Percentiles rank a stretch among this genome's conserved stretches.
phyloP scores from a whole-genome alignment of 2,797 vertebrate species.

The Chloroceryle inda region DNA sequence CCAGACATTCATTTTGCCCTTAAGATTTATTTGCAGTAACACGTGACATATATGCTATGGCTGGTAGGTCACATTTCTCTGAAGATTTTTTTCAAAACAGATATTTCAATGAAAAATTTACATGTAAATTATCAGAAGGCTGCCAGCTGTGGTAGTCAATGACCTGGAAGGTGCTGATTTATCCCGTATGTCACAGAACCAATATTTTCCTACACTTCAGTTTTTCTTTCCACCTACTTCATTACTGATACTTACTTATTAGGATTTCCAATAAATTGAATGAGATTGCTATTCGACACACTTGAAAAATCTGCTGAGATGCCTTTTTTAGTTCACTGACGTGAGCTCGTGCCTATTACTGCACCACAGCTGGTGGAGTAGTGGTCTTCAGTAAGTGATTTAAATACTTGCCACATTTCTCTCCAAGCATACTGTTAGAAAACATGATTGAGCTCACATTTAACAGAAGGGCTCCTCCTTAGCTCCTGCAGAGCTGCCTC shows the following conservation, averaged over 20 bases:
- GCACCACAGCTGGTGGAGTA: not conserved
- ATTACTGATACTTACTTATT: not conserved
- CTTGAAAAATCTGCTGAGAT: not conserved
- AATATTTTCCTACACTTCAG: not conserved
- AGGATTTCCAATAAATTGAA: not conserved
- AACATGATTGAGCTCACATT: not conserved
- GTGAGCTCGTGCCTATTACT: accelerated
- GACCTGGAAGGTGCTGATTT: not conserved
- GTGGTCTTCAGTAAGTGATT: not conserved
- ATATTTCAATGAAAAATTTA: not conserved
- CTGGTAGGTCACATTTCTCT: not conserved
- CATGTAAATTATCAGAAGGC: not conserved
- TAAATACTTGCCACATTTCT: not conserved
- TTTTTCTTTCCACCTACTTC: not conserved
- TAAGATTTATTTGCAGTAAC: not conserved
- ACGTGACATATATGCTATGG: not conserved
- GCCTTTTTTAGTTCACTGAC: not conserved
- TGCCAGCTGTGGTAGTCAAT: not conserved
- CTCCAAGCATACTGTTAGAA: not conserved
- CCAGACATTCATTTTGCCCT: not conserved
- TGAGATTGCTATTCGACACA: not conserved
- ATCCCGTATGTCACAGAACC: not conserved
- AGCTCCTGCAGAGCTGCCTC: not conserved
- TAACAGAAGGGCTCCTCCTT: not conserved
- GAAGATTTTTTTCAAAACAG: not conserved